Evolutionary conservation across 2,113 vertebrate species (phyloP).

Genomic region (Atlantisia rogersi): DNA sequence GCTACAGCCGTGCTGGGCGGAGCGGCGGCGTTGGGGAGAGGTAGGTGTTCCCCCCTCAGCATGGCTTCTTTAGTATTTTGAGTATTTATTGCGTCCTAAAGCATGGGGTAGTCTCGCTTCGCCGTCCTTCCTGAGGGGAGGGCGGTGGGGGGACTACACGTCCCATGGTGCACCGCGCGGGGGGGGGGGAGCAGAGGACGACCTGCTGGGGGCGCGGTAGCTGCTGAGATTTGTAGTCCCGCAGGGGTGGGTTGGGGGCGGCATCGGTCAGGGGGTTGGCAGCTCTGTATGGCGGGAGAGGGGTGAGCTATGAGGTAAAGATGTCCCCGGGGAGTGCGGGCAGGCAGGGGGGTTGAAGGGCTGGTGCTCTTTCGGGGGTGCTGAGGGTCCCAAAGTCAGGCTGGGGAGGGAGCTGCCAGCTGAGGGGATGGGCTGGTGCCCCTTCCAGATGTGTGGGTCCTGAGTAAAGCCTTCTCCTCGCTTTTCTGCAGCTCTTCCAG

Average conservation of each 20-base stretch:
- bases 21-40: fast-evolving
- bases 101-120: fast-evolving
- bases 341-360: no score
- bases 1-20: not conserved
- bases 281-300: not conserved
- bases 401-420: not conserved
- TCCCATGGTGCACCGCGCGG: not conserved
- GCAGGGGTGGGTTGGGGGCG: no score
- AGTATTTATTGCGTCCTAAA: no score
- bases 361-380: fast-evolving
- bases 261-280: fast-evolving
- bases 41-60: fast-evolving
- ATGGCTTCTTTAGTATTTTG: no score
- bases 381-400: not conserved
- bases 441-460: no score
- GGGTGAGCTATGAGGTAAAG: not conserved
- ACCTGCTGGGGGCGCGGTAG: not conserved
- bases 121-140: fast-evolving
- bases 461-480: not conserved
- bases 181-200: no score
- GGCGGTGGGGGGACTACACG: not conserved
- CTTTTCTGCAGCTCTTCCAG: not conserved
- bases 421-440: not conserved
- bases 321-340: fast-evolving
- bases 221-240: conserved; percentile 26